A percentile compares a stretch with the other conserved stretches of the same genome.
Conservation (phyloP, 1,140 invertebrate species). For the Zaprionus nigranus region DNA sequence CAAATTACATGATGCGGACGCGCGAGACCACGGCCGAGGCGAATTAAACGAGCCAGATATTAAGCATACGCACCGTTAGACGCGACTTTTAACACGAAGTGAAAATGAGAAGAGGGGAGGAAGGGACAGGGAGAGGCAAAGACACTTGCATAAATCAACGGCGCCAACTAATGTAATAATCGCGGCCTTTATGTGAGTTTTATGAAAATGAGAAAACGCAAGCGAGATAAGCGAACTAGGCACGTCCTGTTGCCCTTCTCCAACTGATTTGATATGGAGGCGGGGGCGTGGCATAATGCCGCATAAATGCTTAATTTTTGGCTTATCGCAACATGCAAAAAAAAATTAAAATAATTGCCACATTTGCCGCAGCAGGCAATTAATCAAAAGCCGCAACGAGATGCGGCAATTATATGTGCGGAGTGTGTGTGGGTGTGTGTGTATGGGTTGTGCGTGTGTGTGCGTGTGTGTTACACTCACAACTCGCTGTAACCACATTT, state of each 20-base stretch:
- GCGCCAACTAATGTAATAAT: slow-evolving; percentile 44
- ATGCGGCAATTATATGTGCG: slow-evolving; percentile 54
- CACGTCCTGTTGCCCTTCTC: background rate
- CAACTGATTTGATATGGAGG: slow-evolving; percentile 35
- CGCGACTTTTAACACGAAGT: slow-evolving; percentile 7
- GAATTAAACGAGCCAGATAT: slow-evolving; percentile 70
- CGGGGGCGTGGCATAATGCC: slow-evolving; percentile 44
- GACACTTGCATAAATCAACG: slow-evolving; percentile 34
- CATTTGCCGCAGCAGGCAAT: slow-evolving; percentile 74
- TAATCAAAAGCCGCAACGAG: slow-evolving; percentile 67
- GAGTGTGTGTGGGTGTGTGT: slow-evolving; percentile 23
- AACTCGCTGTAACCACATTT: slow-evolving; percentile 24
- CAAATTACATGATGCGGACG: slow-evolving; percentile 50
- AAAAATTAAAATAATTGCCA: slow-evolving; percentile 79
- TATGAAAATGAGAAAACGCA: slow-evolving; percentile 59
- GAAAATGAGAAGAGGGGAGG: background rate
- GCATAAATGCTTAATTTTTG: slow-evolving; percentile 69
- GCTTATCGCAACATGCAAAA: slow-evolving; percentile 56
- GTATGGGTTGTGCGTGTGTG: slow-evolving; percentile 13
- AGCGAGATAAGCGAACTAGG: slow-evolving; percentile 8
- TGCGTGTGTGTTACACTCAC: background rate
- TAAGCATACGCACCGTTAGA: slow-evolving; percentile 65
- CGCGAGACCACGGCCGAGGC: slow-evolving; percentile 1
- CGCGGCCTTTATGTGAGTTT: slow-evolving; percentile 61
- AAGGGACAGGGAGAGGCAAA: background rate